A percentile compares a stretch with the other conserved stretches of the same genome.
phyloP scores from a whole-genome alignment of 2,888 invertebrate species.

The Leptinotarsa haldemani region DNA sequence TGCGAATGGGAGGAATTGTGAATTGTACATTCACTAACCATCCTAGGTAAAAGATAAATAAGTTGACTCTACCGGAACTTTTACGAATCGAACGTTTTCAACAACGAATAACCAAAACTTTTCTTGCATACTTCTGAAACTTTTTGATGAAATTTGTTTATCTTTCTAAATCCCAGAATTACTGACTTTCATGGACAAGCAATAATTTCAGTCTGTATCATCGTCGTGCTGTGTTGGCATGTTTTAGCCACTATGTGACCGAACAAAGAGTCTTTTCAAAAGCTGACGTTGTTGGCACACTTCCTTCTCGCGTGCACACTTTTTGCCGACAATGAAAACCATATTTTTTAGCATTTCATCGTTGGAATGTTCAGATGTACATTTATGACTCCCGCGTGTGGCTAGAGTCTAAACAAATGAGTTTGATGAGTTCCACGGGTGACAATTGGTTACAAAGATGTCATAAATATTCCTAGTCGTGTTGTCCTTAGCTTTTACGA shows the following conservation, averaged over 20 bases:
- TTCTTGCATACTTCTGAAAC: too few species aligned
- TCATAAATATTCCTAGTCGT: not conserved
- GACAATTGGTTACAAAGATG: not conserved
- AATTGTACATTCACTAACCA: too few species aligned
- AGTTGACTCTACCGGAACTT: too few species aligned
- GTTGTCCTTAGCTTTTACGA: too few species aligned
- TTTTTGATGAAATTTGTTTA: too few species aligned
- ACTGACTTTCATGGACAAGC: too few species aligned
- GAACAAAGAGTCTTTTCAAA: conserved; percentile 14
- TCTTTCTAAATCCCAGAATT: too few species aligned
- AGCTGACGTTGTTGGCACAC: conserved; percentile 7
- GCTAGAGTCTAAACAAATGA: not conserved
- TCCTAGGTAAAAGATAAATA: too few species aligned
- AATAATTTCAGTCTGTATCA: not conserved
- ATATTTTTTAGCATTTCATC: conserved; percentile 5
- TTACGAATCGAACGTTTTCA: too few species aligned
- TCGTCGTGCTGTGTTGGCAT: conserved; percentile 4
- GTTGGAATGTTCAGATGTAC: not conserved
- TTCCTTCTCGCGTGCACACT: not conserved
- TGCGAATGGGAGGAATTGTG: too few species aligned
- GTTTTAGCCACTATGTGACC: conserved; percentile 4
- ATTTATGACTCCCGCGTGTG: not conserved
- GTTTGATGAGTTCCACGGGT: not conserved
- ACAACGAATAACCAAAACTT: too few species aligned
- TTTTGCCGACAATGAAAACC: conserved; percentile 19